phyloP scores from a whole-genome alignment of 2,113 vertebrate species.

The Prionailurus viverrinus region DNA sequence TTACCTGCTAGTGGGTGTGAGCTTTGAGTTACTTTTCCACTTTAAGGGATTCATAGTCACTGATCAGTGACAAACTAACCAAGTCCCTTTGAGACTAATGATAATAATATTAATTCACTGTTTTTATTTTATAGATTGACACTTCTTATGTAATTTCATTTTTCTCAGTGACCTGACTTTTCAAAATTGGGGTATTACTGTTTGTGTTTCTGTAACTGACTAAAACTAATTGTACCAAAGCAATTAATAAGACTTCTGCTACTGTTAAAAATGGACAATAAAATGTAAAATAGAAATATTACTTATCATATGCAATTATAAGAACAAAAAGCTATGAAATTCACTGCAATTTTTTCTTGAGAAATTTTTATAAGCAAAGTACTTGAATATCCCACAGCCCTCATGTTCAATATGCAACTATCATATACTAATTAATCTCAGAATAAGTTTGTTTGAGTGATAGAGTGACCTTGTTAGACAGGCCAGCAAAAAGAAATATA shows the following conservation, averaged over 20 bases:
- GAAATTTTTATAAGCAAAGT: neutral
- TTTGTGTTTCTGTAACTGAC: neutral
- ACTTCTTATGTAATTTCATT: neutral
- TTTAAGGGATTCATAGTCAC: neutral
- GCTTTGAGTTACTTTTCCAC: neutral
- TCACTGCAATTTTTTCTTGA: neutral
- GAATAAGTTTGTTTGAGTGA: neutral
- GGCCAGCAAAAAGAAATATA: slow-evolving; percentile 6
- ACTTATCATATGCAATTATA: neutral
- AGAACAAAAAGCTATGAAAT: neutral
- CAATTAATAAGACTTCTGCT: neutral
- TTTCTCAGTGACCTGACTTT: neutral
- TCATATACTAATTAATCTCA: neutral
- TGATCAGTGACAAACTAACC: neutral
- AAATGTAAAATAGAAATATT: neutral
- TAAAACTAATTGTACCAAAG: neutral
- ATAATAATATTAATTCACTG: neutral
- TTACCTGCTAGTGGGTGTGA: neutral
- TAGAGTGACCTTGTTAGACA: neutral
- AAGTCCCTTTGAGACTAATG: neutral
- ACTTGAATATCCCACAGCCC: neutral
- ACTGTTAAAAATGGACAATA: neutral
- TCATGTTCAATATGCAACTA: neutral
- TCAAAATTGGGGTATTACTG: neutral
- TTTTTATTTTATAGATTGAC: neutral